Conservation (phyloP, 1,140 invertebrate species). For the Solenopsis fugax region DNA sequence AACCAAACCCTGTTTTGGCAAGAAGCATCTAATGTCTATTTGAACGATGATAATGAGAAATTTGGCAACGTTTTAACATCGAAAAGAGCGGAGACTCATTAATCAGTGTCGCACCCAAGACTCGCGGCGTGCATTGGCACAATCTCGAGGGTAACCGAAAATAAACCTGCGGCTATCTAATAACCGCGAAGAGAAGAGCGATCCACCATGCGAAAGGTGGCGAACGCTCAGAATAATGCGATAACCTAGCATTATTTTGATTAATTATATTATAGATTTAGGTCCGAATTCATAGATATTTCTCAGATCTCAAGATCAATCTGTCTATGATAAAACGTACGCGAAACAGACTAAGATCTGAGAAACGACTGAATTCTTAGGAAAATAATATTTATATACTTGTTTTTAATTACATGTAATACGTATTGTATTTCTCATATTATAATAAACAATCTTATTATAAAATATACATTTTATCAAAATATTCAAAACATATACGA, state of each 20-base stretch:
- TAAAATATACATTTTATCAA: too few species aligned
- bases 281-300: too few species aligned
- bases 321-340: too few species aligned
- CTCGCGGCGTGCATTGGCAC: constrained; percentile 57
- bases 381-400: too few species aligned
- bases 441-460: too few species aligned
- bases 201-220: not conserved
- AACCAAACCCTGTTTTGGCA: constrained; percentile 20
- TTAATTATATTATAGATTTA: not conserved
- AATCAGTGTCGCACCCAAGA: constrained; percentile 70
- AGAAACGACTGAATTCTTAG: too few species aligned
- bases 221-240: not conserved
- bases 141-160: constrained; percentile 65
- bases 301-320: too few species aligned
- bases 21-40: not conserved
- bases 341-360: too few species aligned
- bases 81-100: constrained; percentile 58
- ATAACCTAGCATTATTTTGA: not conserved
- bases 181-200: not conserved
- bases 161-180: constrained; percentile 51
- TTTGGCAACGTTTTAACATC: constrained; percentile 53
- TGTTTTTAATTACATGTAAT: too few species aligned
- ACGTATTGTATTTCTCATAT: too few species aligned
- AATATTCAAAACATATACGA: too few species aligned
- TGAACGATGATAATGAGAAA: constrained; percentile 28